A percentile compares a stretch with the other conserved stretches of the same genome.
Conservation (phyloP, 2,888 invertebrate species). For the Eledona agricola region DNA sequence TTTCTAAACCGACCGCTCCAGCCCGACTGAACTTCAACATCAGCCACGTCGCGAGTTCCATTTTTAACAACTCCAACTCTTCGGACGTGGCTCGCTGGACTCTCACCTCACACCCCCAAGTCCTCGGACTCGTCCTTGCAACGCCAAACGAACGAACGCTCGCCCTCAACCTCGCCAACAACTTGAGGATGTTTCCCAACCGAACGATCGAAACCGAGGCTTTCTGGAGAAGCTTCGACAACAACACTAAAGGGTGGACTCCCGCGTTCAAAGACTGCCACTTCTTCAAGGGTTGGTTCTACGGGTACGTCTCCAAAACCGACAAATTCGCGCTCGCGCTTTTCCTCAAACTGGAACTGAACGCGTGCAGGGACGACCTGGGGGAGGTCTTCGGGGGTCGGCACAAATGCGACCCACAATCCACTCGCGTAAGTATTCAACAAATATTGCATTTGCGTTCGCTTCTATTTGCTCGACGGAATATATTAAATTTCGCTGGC, state of each 20-base stretch:
- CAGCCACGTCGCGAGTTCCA: constrained; percentile 44
- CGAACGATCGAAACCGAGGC: constrained; percentile 63
- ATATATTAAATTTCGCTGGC: constrained; percentile 21
- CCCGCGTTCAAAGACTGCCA: constrained; percentile 60
- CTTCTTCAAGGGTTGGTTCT: constrained; percentile 58
- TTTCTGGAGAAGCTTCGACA: constrained; percentile 66
- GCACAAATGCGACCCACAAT: constrained; percentile 67
- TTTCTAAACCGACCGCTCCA: constrained; percentile 56
- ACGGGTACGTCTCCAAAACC: constrained; percentile 54
- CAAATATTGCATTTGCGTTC: constrained; percentile 36
- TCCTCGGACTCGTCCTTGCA: constrained; percentile 59
- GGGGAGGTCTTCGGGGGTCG: constrained; percentile 73
- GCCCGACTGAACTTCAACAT: constrained; percentile 55
- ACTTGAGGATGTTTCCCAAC: constrained; percentile 54
- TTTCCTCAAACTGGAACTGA: constrained; percentile 66
- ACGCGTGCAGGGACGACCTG: constrained; percentile 78
- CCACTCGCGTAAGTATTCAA: constrained; percentile 62
- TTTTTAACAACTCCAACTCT: constrained; percentile 45
- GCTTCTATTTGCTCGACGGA: constrained; percentile 26
- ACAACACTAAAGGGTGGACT: constrained; percentile 62
- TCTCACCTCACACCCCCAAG: constrained; percentile 62
- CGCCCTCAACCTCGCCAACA: constrained; percentile 52
- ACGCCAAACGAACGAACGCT: constrained; percentile 52
- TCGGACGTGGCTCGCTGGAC: constrained; percentile 61
- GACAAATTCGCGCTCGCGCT: constrained; percentile 51